Evolutionary conservation across 2,797 vertebrate genomes (phyloP), one percentile per base, ranked within the genome.

Genomic region (Diglossa cyanea): DNA sequence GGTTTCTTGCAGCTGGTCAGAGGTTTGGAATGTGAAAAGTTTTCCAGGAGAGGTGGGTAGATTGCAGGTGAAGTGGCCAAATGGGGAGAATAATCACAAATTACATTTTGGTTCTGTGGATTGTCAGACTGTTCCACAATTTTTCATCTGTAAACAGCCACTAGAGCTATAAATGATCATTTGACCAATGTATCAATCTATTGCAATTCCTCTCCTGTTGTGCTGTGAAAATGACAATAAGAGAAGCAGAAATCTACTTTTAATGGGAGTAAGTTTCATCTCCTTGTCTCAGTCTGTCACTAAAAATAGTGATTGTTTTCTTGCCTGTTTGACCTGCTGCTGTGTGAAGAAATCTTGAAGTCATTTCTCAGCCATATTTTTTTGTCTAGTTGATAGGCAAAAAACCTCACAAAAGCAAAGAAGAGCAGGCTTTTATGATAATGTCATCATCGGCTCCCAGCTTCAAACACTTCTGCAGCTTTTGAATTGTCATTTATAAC

Each of bases 401-500:
- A 91, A 96, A 96, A 97, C 47, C 30, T 96, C 97, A 91, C 97
- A 98, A 98, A 97, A 97, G 97, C 90, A 98, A 97, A 96, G 97
- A 97, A 96, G 97, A 97, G 97, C 97, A 96, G 96, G 95, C 96
- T 98, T 98, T 97, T 98, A 97, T 98, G 97, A 98, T 98, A 98
- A 98, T 98, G 97, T 98, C 97, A 97, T 98, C 97, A 98, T 98
- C 97, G 94, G 94, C 96, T 97, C 93, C 72, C 86, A 96, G 97
- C 98, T 99, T 99, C 98, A 99, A 99, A 99, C 98, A 95, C 94
- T 97, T 96, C 90, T 97, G 98, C 88, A 96, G 97, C 98, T 98
- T 98, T 98, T 98, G 98, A 98, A 97, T 98, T 98, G 98, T 98
- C 98, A 98, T 98, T 99, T 98, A 99, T 98, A 98, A 98, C 98